A percentile compares a stretch with the other conserved stretches of the same genome.
phyloP scores from a whole-genome alignment of 2,888 invertebrate genomes.

The Idaea aversata region DNA sequence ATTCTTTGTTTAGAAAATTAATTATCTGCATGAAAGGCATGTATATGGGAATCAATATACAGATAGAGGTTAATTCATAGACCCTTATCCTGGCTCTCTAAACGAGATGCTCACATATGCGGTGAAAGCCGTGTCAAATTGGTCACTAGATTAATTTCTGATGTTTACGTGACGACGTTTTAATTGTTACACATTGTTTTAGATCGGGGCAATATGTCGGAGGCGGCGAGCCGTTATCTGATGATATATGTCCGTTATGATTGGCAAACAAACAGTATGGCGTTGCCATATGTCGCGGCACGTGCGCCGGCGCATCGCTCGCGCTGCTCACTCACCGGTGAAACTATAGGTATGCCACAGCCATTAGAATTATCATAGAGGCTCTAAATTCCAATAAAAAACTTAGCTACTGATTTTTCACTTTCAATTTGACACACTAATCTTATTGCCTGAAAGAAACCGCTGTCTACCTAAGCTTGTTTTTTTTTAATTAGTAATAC shows the following conservation, averaged over 20 bases:
- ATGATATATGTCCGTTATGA: slow-evolving; percentile 81
- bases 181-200: slow-evolving; percentile 75
- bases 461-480: too few relatives aligned
- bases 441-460: too few relatives aligned
- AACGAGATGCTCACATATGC: slow-evolving; percentile 33
- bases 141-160: slow-evolving; percentile 40
- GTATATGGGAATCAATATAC: neutral
- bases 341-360: slow-evolving; percentile 52
- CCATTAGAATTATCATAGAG: slow-evolving; percentile 5
- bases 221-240: slow-evolving; percentile 76
- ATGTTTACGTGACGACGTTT: slow-evolving; percentile 53
- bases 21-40: neutral
- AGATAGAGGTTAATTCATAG: slow-evolving; percentile 27
- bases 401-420: too few relatives aligned
- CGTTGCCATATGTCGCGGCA: slow-evolving; percentile 78
- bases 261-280: slow-evolving; percentile 81
- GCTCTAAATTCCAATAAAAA: neutral
- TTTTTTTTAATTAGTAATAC: too few relatives aligned
- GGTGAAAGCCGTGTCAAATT: slow-evolving; percentile 57
- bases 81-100: slow-evolving; percentile 21
- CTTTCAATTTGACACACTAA: too few relatives aligned
- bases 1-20: neutral
- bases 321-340: slow-evolving; percentile 75
- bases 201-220: slow-evolving; percentile 69
- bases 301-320: slow-evolving; percentile 74